These are phyloP conservation scores for Caracal caracal DNA, from an alignment of 2,113 vertebrate genomes.

Conservation along the genomic window DNA sequence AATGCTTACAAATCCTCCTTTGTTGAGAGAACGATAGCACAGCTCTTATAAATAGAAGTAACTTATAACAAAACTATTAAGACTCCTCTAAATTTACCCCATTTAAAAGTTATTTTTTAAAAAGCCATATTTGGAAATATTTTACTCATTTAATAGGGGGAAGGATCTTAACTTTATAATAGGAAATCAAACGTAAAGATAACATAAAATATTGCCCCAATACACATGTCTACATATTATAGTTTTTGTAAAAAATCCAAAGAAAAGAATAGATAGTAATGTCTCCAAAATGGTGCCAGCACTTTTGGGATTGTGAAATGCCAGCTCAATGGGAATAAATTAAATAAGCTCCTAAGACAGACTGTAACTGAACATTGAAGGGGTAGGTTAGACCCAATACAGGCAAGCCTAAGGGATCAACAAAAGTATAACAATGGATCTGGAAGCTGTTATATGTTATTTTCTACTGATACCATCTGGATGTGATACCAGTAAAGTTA, in stretches of 20 bases:
- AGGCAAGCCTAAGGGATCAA: not conserved
- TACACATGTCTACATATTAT: not conserved
- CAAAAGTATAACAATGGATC: not conserved
- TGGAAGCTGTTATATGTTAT: not conserved
- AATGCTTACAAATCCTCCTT: not conserved
- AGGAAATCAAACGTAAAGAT: not conserved
- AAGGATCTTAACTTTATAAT: not conserved
- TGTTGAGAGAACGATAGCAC: not conserved
- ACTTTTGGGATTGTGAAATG: not conserved
- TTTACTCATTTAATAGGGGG: not conserved
- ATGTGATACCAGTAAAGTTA: not conserved
- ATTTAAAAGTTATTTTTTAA: not conserved
- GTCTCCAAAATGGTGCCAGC: not conserved
- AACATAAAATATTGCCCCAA: not conserved
- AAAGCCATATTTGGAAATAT: not conserved
- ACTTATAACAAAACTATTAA: not conserved
- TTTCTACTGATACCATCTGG: not conserved
- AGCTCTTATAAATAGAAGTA: not conserved
- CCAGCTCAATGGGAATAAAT: not conserved
- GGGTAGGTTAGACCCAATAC: not conserved
- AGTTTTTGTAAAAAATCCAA: not conserved
- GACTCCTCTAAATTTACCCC: not conserved
- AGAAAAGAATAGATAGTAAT: not conserved
- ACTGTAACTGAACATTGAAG: not conserved
- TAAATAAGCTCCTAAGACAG: not conserved